phyloP scores from a whole-genome alignment of 2,113 vertebrate species.

The Gadus macrocephalus region DNA sequence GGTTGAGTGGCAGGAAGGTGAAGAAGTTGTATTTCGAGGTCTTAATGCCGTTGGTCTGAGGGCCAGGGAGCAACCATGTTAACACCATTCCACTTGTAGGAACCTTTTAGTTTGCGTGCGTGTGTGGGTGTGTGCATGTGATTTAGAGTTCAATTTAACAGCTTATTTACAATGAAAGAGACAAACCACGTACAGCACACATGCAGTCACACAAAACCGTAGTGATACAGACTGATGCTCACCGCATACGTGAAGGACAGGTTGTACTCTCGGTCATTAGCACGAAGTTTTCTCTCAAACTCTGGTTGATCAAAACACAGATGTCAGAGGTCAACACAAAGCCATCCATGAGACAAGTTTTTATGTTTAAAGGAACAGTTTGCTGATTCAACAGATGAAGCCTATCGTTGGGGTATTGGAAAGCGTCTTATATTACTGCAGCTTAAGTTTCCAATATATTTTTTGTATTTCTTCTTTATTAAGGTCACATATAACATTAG shows the following conservation, averaged over 20 bases:
- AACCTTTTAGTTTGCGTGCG: background rate
- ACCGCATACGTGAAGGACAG: constrained; percentile 86
- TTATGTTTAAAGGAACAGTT: too few relatives aligned
- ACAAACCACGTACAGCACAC: background rate
- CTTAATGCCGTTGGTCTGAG: constrained; percentile 88
- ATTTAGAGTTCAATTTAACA: too few relatives aligned
- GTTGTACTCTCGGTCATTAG: constrained; percentile 87
- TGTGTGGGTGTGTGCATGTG: constrained; percentile 5
- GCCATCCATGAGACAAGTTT: too few relatives aligned
- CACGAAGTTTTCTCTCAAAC: constrained; percentile 80
- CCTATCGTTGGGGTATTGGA: too few relatives aligned
- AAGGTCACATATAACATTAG: too few relatives aligned
- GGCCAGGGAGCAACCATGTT: background rate
- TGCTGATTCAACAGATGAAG: too few relatives aligned
- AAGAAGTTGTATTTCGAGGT: constrained; percentile 90
- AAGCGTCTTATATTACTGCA: too few relatives aligned
- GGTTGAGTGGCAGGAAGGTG: constrained; percentile 91
- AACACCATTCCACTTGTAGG: too few relatives aligned
- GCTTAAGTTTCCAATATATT: too few relatives aligned
- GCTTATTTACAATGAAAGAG: background rate
- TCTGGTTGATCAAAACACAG: constrained; percentile 59
- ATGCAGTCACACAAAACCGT: background rate
- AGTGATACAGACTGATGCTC: constrained; percentile 45
- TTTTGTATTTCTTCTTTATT: too few relatives aligned
- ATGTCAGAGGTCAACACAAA: background rate